Percentiles rank a stretch among this genome's conserved stretches.
Conservation (phyloP, 2,797 vertebrate species). For the Cephalopachus bancanus region DNA sequence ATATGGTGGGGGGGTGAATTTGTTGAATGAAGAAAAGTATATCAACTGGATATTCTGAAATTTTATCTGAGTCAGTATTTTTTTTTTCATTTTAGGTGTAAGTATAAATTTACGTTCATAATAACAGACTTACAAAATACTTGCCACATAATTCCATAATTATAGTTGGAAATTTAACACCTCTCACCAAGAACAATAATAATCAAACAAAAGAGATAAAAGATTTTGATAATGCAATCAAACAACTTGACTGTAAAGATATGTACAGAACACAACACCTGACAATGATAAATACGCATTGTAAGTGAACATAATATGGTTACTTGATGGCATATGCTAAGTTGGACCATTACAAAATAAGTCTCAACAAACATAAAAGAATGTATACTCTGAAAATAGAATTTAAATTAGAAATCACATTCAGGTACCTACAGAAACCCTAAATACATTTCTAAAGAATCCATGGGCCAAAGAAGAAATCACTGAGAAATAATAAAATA, state of each 20-base stretch:
- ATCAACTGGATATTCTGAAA: neutral
- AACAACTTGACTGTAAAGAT: neutral
- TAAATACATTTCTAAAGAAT: neutral
- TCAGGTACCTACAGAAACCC: neutral
- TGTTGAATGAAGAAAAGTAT: neutral
- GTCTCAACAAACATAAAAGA: neutral
- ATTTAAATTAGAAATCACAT: neutral
- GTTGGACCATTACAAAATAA: neutral
- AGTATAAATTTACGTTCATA: neutral
- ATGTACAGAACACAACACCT: neutral
- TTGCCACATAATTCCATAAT: neutral
- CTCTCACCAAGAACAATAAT: neutral
- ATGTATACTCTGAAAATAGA: neutral
- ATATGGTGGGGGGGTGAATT: neutral
- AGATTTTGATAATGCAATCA: neutral
- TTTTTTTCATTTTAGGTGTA: conserved; percentile 23
- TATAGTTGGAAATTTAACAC: neutral
- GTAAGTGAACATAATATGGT: neutral
- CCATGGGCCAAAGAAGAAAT: neutral
- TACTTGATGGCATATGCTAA: neutral
- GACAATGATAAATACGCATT: neutral
- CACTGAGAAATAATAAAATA: neutral
- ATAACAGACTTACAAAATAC: neutral
- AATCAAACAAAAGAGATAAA: neutral
- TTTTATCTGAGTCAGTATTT: neutral